Conservation (phyloP, 53 echinoderm and acorn worm genomes). For the Paracentrotus lividus region DNA sequence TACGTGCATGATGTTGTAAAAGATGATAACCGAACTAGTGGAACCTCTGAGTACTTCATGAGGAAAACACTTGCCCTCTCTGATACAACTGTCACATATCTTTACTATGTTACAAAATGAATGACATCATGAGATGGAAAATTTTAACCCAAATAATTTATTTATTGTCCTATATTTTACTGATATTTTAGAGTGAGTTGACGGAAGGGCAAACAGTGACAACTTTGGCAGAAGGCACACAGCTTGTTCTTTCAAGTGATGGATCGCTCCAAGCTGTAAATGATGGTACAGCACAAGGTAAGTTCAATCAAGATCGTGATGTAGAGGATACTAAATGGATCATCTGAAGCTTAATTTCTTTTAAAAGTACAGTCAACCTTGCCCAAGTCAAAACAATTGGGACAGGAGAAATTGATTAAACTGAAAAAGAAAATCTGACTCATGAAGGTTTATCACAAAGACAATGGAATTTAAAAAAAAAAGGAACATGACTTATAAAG, state of each 20-base stretch:
- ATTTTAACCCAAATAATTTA: not conserved
- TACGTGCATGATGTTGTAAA: constrained; percentile 12
- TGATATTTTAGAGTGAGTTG: constrained; percentile 74
- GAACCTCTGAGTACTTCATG: constrained; percentile 71
- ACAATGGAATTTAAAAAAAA: too few relatives aligned
- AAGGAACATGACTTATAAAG: too few relatives aligned
- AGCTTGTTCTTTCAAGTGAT: constrained; percentile 91
- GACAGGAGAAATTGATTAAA: too few relatives aligned
- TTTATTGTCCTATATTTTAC: not conserved
- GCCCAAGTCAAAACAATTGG: too few relatives aligned
- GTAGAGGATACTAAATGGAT: too few relatives aligned
- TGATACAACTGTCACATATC: constrained; percentile 33
- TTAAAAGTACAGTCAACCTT: too few relatives aligned
- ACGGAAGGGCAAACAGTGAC: constrained; percentile 90
- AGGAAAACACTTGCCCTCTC: constrained; percentile 74
- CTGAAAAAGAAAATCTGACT: too few relatives aligned
- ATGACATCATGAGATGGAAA: not conserved
- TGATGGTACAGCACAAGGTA: constrained; percentile 87
- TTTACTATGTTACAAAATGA: not conserved
- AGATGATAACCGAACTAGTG: constrained; percentile 62
- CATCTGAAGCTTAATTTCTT: too few relatives aligned
- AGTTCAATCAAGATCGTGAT: too few relatives aligned
- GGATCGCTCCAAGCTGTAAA: constrained; percentile 79
- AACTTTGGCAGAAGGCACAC: constrained; percentile 88
- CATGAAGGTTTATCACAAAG: too few relatives aligned